Base-by-base conservation (phyloP, 2,888 invertebrate species). In the Mesoligia furuncula region DNA sequence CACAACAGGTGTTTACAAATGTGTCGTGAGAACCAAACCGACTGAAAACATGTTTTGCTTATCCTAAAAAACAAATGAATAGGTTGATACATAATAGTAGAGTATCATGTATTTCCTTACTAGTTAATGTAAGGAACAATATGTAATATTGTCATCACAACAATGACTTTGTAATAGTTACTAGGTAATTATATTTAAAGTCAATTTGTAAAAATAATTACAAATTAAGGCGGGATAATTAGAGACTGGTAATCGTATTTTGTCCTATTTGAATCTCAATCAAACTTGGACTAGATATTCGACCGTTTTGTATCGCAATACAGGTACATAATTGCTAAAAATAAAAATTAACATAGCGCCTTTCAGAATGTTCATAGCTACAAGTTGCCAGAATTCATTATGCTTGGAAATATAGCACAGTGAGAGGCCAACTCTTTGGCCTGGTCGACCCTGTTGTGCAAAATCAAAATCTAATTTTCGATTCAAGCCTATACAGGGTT, bases 51-150 rank as follows among this genome's bases (percentile, higher is more conserved):
- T 75, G 83, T 77, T 72, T 66, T 81, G 78, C 17, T 62, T 62
- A 66, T 39, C 69, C 24, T 67, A 73, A 82, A 85, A 85, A 78
- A 85, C 83, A 78, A 82, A 78, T 78, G 65, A 69, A 73, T 71
- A 77, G 71, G 11, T 77, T 68, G 62, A 24, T 61, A 81, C n/a
- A 72, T 73, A 85, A 77, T 81, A 81, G n/a, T 76, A 73, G 73
- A 24, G 45, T 66, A 59, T 62, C n/a, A 54, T 61, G 45, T 73
- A 66, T 54, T 51, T 54, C 24, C 51, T 61, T 48, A n/a, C 45
- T 67, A 39, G 73, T 61, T 45, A 70, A 57, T 59, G 54, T 77
- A 31, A 20, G 69, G 27, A 76, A 77, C 15, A n/a, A 42, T 17
- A 42, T 17, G n/a, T 5, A 20, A 54, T 45, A 68, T 31, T 83